Base-by-base conservation (phyloP, 2,113 vertebrate species). In the Dunckerocampus dactyliophorus region DNA sequence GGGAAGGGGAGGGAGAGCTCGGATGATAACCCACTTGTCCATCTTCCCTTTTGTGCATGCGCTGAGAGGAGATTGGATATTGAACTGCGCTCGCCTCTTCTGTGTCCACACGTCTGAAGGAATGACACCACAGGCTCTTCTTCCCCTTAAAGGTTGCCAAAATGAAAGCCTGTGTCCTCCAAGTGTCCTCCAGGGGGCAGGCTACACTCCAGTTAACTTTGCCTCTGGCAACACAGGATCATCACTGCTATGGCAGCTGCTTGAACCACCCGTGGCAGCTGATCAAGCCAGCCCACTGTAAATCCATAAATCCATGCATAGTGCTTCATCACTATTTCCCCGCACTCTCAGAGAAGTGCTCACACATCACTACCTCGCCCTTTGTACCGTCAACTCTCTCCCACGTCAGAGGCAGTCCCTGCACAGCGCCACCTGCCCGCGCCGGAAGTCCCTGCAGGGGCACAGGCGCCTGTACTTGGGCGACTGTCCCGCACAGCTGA, bases 391-490 rank as follows among this genome's bases (percentile, higher is more conserved):
- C 59, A 37, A 28, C 31, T 19, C 48, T 34, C 8, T n/a, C 20
- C 12, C 4, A n/a, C 47, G 75, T 92, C 93, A 95, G 86, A 95
- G 89, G 69, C 96, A 99, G 86, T 93, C 89, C 81, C 74, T 88
- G 89, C 97, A 99, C 83, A 99, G 85, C 17, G 96, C 95, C 87
- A 98, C 94, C 85, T 99, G 97, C 62, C 95, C 96, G 0, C 21
- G 87, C 58, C 83, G 91, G 85, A 90, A 97, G 85, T 96, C 94
- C 0, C 97, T 93, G 88, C 96, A 98, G 5, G 97, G 95, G 74
- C 97, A 99, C 10, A 99, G 88, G 13, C 96, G 93, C 53, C 86
- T 92, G 87, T 93, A 95, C 82, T 95, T 95, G 79, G 87, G 61
- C 80, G 89, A 93, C 87, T 88, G 75, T 48, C 97, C 97, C 0